Conservation (phyloP, 2,113 vertebrate species). For the Lethenteron camtschaticum region DNA sequence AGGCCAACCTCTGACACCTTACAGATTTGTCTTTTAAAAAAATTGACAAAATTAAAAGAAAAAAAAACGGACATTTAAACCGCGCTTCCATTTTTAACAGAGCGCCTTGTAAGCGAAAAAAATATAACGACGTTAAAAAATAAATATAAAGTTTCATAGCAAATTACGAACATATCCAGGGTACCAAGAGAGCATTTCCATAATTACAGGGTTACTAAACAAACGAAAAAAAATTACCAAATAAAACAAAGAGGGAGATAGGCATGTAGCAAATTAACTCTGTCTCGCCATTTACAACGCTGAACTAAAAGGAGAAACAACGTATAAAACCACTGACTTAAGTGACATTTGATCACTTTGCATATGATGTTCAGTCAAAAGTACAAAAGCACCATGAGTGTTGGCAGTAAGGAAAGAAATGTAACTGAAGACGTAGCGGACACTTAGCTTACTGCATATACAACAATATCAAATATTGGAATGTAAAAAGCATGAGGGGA, state of each 20-base stretch:
- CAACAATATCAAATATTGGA: conserved; percentile 6
- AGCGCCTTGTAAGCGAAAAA: not conserved
- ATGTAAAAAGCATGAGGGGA: conserved; percentile 4
- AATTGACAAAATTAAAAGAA: not conserved
- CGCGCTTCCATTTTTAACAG: conserved; percentile 4
- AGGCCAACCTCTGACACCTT: not conserved
- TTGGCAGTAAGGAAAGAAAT: not conserved
- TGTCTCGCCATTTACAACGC: no score
- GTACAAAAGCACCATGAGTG: conserved; percentile 12
- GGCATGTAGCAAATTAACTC: no score
- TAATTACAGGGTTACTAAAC: no score
- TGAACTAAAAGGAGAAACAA: no score
- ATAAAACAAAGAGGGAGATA: no score
- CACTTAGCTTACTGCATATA: conserved; percentile 1
- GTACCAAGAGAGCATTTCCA: no score
- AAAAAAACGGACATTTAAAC: not conserved
- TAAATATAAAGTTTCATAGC: conserved; percentile 32
- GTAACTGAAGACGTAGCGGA: conserved; percentile 8
- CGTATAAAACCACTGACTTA: no score
- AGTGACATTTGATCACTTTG: no score
- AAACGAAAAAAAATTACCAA: no score
- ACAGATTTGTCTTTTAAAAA: not conserved
- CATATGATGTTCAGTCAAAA: no score
- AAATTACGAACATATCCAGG: not conserved
- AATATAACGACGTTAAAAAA: conserved; percentile 32